phyloP scores from a whole-genome alignment of 2,797 vertebrate genomes.

The Cryptoprocta ferox region DNA sequence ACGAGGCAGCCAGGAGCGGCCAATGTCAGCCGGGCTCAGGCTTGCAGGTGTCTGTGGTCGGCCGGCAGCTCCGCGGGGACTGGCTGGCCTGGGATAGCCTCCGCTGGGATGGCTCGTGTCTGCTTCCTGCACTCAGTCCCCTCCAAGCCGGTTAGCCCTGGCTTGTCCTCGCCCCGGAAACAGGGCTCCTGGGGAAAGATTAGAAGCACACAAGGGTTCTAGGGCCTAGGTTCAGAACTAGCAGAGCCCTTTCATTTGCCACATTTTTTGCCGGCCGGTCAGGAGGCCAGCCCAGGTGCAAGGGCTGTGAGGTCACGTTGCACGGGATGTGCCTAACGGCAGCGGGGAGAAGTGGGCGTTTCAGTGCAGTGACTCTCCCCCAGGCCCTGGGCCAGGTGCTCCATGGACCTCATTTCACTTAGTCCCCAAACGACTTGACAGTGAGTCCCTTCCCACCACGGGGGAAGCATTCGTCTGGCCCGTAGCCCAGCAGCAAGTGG shows the following conservation, averaged over 20 bases:
- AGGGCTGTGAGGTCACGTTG: rapidly evolving
- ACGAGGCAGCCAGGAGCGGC: rapidly evolving
- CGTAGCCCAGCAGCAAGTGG: neutral
- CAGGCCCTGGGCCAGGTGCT: neutral
- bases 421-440: neutral
- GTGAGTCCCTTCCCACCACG: neutral
- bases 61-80: neutral
- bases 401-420: neutral
- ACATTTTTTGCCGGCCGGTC: neutral
- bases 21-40: neutral
- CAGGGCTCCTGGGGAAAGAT: neutral
- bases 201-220: neutral
- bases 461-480: neutral
- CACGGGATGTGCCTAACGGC: neutral
- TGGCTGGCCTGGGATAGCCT: neutral
- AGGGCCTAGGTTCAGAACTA: rapidly evolving
- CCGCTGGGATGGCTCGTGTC: neutral
- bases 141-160: too few relatives aligned
- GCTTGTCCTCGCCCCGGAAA: neutral
- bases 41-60: neutral
- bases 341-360: neutral
- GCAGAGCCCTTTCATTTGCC: neutral
- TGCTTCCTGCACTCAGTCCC: rapidly evolving
- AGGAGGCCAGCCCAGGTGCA: neutral
- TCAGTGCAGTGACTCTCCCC: neutral